A percentile compares a stretch with the other conserved stretches of the same genome.
phyloP scores from a whole-genome alignment of 2,113 vertebrate species.

The Tinamus guttatus region DNA sequence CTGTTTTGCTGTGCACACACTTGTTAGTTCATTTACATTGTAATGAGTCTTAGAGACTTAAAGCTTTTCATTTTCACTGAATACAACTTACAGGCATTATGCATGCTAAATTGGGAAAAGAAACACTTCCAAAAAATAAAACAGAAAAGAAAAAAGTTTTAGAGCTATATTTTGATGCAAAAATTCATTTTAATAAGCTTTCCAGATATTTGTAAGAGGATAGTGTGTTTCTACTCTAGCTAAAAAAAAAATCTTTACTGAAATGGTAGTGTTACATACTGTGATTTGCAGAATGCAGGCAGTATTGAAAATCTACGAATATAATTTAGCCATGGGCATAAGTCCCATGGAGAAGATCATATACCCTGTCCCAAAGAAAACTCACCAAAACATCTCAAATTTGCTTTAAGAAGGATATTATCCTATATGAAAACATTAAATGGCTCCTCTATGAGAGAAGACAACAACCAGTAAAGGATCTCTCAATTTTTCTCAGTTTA shows the following conservation, averaged over 20 bases:
- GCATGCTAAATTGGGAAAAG: conserved; percentile 37
- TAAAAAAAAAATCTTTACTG: neutral
- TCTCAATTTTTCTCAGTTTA: neutral
- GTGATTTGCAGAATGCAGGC: neutral
- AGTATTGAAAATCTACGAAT: neutral
- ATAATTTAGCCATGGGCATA: neutral
- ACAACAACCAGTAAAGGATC: neutral
- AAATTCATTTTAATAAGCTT: conserved; percentile 30
- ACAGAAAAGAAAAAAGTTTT: neutral
- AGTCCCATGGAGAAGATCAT: neutral
- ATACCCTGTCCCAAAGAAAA: neutral
- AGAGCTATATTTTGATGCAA: neutral
- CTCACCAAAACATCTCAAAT: neutral
- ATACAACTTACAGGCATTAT: conserved; percentile 51
- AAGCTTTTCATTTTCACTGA: conserved; percentile 67
- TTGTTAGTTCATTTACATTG: conserved; percentile 70
- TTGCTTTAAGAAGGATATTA: neutral
- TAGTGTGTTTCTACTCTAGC: neutral
- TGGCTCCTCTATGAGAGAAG: neutral
- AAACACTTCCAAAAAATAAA: neutral
- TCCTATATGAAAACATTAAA: neutral
- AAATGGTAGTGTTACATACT: neutral
- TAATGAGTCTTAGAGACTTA: conserved; percentile 57
- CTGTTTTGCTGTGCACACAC: conserved; percentile 33
- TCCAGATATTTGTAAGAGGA: neutral